phyloP scores from a whole-genome alignment of 2,113 vertebrate genomes.

The Crocuta crocuta region DNA sequence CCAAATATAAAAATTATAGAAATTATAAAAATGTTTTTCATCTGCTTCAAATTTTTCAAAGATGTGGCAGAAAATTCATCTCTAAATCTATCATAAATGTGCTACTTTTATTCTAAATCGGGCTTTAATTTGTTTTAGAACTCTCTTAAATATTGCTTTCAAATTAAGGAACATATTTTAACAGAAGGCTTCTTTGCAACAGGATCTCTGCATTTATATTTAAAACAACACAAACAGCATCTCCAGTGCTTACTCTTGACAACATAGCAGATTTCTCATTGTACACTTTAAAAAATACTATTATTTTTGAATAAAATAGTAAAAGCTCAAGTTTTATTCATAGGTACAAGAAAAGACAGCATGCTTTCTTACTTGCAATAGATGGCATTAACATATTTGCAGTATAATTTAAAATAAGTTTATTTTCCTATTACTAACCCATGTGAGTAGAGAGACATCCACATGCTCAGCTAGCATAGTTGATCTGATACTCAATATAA shows the following conservation, averaged over 20 bases:
- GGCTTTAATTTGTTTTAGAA: slow-evolving; percentile 30
- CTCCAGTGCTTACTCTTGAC: not conserved
- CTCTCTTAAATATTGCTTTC: not conserved
- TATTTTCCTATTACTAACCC: not conserved
- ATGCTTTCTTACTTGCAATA: not conserved
- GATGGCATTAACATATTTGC: not conserved
- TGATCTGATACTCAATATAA: not conserved
- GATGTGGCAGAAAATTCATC: not conserved
- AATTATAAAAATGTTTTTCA: not conserved
- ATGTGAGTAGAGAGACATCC: not conserved
- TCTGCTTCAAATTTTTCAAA: slow-evolving; percentile 32
- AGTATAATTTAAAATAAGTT: not conserved
- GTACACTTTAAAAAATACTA: not conserved
- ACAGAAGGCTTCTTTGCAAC: not conserved
- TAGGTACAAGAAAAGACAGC: not conserved
- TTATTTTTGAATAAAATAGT: not conserved
- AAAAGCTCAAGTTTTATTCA: not conserved
- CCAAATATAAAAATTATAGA: not conserved
- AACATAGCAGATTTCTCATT: not conserved
- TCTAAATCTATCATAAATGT: not conserved
- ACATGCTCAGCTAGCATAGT: not conserved
- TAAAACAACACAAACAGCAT: not conserved
- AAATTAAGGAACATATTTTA: slow-evolving; percentile 34
- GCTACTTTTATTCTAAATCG: not conserved
- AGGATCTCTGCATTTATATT: not conserved